Conservation (phyloP, 2,888 invertebrate genomes). For the Agriopis marginaria region DNA sequence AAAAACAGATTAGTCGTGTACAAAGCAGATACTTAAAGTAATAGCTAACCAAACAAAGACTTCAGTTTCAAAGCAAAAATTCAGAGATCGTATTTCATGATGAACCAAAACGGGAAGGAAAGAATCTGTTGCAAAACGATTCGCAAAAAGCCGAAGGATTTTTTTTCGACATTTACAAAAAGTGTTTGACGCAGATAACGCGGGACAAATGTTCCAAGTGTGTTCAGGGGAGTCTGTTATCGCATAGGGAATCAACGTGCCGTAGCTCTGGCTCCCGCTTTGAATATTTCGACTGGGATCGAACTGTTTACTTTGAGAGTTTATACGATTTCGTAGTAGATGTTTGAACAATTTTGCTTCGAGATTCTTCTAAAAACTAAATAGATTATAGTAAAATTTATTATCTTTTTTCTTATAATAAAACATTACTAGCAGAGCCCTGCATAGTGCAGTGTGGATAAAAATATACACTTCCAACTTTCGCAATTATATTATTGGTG, state of each 20-base stretch:
- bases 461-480: no score
- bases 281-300: conserved; percentile 41
- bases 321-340: conserved; percentile 3
- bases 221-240: conserved; percentile 63
- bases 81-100: background rate
- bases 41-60: background rate
- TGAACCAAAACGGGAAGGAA: conserved; percentile 3
- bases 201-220: conserved; percentile 63
- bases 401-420: no score
- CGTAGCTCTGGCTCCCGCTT: conserved; percentile 50
- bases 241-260: conserved; percentile 58
- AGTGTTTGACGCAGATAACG: conserved; percentile 71
- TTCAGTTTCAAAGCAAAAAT: background rate
- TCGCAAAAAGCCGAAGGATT: conserved; percentile 43
- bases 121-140: conserved; percentile 22
- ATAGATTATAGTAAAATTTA: no score
- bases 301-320: conserved; percentile 26
- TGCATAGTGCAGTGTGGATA: no score
- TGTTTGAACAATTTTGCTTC: background rate
- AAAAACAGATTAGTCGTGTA: no score
- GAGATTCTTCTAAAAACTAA: no score
- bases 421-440: no score
- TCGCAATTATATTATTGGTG: no score
- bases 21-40: no score
- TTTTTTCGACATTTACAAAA: conserved; percentile 51